Percentiles rank a stretch among this genome's conserved stretches.
These are phyloP conservation scores for Melanostigma gelatinosum DNA, from an alignment of 2,113 vertebrate species.

Conservation along the genomic window DNA sequence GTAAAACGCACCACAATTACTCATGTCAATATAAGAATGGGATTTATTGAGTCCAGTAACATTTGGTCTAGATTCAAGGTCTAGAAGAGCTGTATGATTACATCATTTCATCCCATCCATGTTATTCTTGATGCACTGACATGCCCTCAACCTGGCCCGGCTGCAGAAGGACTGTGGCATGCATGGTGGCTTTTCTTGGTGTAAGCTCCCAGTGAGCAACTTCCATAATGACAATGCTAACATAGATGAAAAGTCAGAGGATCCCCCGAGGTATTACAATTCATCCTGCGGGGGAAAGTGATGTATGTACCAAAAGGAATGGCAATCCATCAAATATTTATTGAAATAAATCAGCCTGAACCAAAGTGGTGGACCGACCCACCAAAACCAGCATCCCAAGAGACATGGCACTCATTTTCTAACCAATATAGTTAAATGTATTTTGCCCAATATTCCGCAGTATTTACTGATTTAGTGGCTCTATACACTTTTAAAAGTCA, in stretches of 20 bases:
- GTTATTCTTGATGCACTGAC: not conserved
- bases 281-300: not conserved
- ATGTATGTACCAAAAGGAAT: not conserved
- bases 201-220: not conserved
- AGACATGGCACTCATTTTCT: not conserved
- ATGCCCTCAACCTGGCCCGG: not conserved
- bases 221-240: not conserved
- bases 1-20: not conserved
- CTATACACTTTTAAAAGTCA: conserved; percentile 18
- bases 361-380: not conserved
- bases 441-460: not conserved
- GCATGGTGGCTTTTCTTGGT: not conserved
- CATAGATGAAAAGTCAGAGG: not conserved
- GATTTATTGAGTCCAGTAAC: not conserved
- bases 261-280: not conserved
- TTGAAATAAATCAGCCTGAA: not conserved
- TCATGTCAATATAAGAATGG: not conserved
- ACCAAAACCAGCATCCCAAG: not conserved
- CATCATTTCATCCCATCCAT: not conserved
- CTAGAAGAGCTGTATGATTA: not conserved
- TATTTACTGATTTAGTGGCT: not conserved
- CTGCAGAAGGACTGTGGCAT: not conserved
- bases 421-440: not conserved
- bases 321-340: not conserved
- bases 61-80: not conserved